Percentiles rank a stretch among this genome's conserved stretches.
phyloP scores from a whole-genome alignment of 2,113 vertebrate genomes.

The Corvus cornix region DNA sequence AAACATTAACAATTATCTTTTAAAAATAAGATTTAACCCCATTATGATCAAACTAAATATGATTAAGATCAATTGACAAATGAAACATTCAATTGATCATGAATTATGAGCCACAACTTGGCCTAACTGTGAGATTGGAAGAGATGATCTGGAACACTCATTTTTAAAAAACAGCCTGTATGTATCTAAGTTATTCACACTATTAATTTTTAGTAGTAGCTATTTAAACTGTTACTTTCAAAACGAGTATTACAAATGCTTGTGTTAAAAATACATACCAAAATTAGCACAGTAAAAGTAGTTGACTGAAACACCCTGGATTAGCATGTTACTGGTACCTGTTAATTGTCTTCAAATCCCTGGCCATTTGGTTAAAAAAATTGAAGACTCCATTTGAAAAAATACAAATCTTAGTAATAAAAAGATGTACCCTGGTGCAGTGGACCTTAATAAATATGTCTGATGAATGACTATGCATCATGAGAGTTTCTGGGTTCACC shows the following conservation, averaged over 20 bases:
- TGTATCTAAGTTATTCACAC: not conserved
- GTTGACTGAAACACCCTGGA: not conserved
- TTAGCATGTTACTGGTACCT: not conserved
- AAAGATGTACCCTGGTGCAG: not conserved
- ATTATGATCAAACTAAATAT: conserved; percentile 66
- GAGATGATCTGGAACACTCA: not conserved
- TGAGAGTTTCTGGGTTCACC: not conserved
- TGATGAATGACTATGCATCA: not conserved
- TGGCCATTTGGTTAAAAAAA: not conserved
- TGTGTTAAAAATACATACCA: not conserved
- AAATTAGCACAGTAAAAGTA: conserved; percentile 47
- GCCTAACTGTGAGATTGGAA: conserved; percentile 30
- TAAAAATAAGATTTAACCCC: conserved; percentile 72
- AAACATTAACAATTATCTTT: conserved; percentile 77
- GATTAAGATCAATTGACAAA: conserved; percentile 66
- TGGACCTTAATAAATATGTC: not conserved
- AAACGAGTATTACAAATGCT: not conserved
- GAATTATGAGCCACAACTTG: conserved; percentile 53
- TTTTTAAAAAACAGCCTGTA: not conserved
- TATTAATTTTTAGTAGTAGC: not conserved
- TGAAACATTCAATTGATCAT: conserved; percentile 67
- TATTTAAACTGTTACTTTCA: conserved; percentile 3
- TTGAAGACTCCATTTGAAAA: not conserved
- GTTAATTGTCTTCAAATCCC: not conserved
- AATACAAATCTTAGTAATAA: not conserved